Percentiles rank a stretch among this genome's conserved stretches.
Conservation (phyloP, 2,797 vertebrate genomes). For the Enteromius afrohamiltoni region DNA sequence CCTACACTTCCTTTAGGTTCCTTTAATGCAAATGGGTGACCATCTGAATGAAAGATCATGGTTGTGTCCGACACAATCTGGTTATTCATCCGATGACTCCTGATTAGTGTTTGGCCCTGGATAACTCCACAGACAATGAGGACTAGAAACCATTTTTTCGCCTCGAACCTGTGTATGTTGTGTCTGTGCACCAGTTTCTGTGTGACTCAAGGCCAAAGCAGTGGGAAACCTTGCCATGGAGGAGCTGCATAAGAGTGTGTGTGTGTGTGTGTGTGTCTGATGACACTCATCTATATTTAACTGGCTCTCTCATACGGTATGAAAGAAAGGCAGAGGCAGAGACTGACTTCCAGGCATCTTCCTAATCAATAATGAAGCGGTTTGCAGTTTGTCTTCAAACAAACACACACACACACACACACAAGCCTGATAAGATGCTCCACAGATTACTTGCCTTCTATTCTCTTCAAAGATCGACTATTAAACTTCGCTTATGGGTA, state of each 20-base stretch:
- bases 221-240: constrained; percentile 50
- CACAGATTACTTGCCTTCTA: constrained; percentile 37
- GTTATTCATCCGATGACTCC: constrained; percentile 20
- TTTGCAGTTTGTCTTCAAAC: constrained; percentile 56
- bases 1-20: neutral
- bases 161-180: constrained; percentile 11
- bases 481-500: neutral
- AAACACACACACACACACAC: constrained; percentile 36
- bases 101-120: constrained; percentile 20
- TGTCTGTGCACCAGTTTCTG: constrained; percentile 42
- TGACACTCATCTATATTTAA: constrained; percentile 69
- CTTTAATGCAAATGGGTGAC: constrained; percentile 5
- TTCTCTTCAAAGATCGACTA: constrained; percentile 20
- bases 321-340: constrained; percentile 55
- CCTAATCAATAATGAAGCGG: constrained; percentile 63
- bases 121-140: constrained; percentile 18
- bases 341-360: constrained; percentile 58
- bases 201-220: constrained; percentile 45
- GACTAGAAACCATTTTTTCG: constrained; percentile 15
- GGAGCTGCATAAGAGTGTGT: constrained; percentile 24
- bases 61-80: constrained; percentile 7
- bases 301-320: constrained; percentile 58
- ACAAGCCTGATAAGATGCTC: constrained; percentile 12
- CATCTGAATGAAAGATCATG: neutral
- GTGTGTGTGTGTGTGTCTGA: constrained; percentile 47